Evolutionary conservation across 1,140 invertebrate species (phyloP).

Genomic region (Anoplophora glabripennis): DNA sequence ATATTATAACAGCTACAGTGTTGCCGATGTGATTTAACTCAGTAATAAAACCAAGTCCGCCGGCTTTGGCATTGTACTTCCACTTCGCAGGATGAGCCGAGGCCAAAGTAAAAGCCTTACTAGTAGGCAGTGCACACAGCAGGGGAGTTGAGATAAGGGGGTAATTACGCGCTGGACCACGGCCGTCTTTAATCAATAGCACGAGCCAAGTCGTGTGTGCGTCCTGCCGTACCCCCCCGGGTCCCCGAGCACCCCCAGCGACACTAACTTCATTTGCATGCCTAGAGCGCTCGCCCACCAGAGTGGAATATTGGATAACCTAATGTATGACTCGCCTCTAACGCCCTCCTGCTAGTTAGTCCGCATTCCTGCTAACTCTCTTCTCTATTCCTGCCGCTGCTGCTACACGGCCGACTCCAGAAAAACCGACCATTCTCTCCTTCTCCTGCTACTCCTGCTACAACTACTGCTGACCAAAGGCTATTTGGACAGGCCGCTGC

Average conservation of each 20-base stretch:
- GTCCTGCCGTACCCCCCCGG: slow-evolving; percentile 17
- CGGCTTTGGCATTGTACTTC: too few species aligned
- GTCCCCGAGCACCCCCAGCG: slow-evolving; percentile 20
- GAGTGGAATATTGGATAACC: slow-evolving; percentile 50
- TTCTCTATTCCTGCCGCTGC: slow-evolving; percentile 19
- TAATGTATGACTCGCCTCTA: slow-evolving; percentile 42
- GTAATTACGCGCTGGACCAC: slow-evolving; percentile 49
- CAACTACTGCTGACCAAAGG: slow-evolving; percentile 32
- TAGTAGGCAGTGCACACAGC: slow-evolving; percentile 15
- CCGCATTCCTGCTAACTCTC: slow-evolving; percentile 27
- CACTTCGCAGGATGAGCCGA: too few species aligned
- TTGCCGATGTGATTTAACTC: too few species aligned
- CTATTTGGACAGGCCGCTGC: slow-evolving; percentile 39
- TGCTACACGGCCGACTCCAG: too few species aligned
- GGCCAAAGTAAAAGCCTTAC: slow-evolving; percentile 9
- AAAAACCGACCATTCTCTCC: slow-evolving; percentile 14
- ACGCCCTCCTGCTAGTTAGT: slow-evolving; percentile 28
- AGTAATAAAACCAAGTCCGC: too few species aligned
- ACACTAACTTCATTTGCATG: slow-evolving; percentile 46
- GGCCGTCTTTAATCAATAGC: slow-evolving; percentile 49
- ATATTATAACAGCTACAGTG: too few species aligned
- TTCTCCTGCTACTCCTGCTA: slow-evolving; percentile 14
- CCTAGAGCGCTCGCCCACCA: slow-evolving; percentile 44
- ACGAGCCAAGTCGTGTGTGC: slow-evolving; percentile 42
- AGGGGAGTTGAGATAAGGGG: slow-evolving; percentile 38